Conservation (phyloP, 2,888 invertebrate species). For the Alitta virens region DNA sequence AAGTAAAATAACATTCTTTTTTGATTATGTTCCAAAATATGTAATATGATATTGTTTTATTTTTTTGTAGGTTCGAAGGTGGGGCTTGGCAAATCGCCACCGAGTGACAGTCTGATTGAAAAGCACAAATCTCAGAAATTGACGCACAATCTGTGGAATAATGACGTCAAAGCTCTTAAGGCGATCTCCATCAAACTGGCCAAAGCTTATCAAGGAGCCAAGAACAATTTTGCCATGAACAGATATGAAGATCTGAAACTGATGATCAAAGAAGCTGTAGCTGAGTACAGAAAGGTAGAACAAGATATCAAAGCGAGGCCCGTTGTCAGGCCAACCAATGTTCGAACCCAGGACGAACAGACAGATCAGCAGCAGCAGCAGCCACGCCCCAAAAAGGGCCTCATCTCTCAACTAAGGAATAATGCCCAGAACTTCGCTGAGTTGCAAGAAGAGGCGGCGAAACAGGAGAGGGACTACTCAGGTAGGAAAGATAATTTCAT, state of each 20-base stretch:
- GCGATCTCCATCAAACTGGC: conserved; percentile 14
- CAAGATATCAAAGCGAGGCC: conserved; percentile 10
- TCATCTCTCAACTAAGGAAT: conserved; percentile 7
- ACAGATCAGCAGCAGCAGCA: neutral
- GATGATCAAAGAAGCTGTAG: conserved; percentile 26
- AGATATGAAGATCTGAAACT: conserved; percentile 26
- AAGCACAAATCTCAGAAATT: conserved; percentile 14
- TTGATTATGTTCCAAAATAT: too few species aligned
- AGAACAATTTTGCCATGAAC: conserved; percentile 26
- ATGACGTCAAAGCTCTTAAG: conserved; percentile 6
- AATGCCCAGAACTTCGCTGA: conserved; percentile 12
- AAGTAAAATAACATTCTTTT: too few species aligned
- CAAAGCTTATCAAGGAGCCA: conserved; percentile 13
- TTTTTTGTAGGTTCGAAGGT: neutral
- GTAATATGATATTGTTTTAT: too few species aligned
- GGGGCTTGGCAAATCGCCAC: conserved; percentile 17
- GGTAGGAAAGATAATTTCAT: neutral
- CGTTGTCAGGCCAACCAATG: too few species aligned
- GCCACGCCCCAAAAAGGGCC: neutral
- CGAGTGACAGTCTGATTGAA: conserved; percentile 17
- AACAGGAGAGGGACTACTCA: neutral
- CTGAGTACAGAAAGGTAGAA: conserved; percentile 6
- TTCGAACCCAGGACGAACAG: neutral
- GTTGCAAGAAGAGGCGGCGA: neutral
- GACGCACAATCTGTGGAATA: conserved; percentile 14